Conservation (phyloP, 2,888 invertebrate species). For the Aphrophora alni region DNA sequence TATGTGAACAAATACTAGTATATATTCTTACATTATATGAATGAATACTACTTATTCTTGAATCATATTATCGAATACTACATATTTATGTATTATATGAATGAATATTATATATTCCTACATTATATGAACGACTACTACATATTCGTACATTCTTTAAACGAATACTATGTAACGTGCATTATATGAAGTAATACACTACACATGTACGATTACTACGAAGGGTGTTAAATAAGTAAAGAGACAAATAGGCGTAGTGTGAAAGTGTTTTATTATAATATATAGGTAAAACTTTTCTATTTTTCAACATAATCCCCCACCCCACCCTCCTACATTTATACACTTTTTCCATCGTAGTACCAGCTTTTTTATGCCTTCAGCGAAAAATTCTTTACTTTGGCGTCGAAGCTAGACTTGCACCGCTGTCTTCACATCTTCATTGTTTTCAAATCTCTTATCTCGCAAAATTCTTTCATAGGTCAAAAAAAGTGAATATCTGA, state of each 20-base stretch:
- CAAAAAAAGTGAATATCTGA: not conserved
- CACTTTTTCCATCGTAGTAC: not conserved
- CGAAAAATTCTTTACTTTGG: not conserved
- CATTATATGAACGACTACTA: too few species aligned
- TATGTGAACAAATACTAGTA: too few species aligned
- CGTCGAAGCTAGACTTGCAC: not conserved
- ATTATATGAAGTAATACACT: too few species aligned
- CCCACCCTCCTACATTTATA: not conserved
- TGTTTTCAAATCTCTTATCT: not conserved
- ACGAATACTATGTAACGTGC: too few species aligned
- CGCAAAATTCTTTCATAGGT: not conserved
- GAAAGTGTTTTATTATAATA: not conserved
- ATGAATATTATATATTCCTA: too few species aligned
- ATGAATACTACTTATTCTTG: too few species aligned
- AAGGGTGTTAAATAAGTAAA: not conserved
- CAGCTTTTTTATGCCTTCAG: not conserved
- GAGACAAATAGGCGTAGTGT: not conserved
- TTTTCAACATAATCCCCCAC: conserved; percentile 2
- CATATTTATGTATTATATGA: too few species aligned
- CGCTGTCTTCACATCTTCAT: not conserved
- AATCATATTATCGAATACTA: too few species aligned
- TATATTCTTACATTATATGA: too few species aligned
- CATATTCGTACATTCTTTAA: too few species aligned
- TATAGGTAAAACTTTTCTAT: not conserved
- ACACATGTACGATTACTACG: too few species aligned